Percentiles rank a stretch among this genome's conserved stretches.
These are phyloP conservation scores for Phacellophora camtschatica DNA, from an alignment of 30 jellyfish, hydroid and myxozoan species.

Conservation along the genomic window DNA sequence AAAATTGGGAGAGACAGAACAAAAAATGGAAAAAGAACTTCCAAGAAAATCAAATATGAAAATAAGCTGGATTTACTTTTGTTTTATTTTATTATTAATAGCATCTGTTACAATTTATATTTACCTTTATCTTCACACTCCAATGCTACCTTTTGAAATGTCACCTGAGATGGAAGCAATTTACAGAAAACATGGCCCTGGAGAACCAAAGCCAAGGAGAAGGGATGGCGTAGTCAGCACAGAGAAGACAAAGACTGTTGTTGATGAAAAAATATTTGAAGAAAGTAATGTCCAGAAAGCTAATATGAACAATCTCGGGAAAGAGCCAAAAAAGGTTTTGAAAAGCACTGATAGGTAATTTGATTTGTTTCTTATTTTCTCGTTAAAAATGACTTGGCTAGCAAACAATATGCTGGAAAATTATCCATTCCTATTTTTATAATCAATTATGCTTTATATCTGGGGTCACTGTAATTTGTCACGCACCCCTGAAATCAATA, in stretches of 20 bases:
- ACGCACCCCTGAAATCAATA: no score
- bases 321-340: no score
- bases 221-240: conserved; percentile 1
- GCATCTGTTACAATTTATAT: conserved; percentile 6
- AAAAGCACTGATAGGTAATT: no score
- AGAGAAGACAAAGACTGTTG: not conserved
- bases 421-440: no score
- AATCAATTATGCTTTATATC: no score
- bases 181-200: conserved; percentile 50
- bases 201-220: conserved; percentile 54
- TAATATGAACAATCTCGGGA: not conserved
- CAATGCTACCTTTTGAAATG: conserved; percentile 26
- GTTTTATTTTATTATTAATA: not conserved
- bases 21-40: not conserved
- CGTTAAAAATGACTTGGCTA: no score
- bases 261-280: not conserved
- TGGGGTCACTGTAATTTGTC: no score
- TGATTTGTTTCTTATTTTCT: no score
- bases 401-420: no score
- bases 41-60: not conserved
- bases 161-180: conserved; percentile 49
- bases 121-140: conserved; percentile 3
- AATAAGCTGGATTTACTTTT: not conserved
- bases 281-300: not conserved
- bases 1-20: no score